Evolutionary conservation across 2,113 vertebrate species (phyloP).

Genomic region (Noctilio leporinus): DNA sequence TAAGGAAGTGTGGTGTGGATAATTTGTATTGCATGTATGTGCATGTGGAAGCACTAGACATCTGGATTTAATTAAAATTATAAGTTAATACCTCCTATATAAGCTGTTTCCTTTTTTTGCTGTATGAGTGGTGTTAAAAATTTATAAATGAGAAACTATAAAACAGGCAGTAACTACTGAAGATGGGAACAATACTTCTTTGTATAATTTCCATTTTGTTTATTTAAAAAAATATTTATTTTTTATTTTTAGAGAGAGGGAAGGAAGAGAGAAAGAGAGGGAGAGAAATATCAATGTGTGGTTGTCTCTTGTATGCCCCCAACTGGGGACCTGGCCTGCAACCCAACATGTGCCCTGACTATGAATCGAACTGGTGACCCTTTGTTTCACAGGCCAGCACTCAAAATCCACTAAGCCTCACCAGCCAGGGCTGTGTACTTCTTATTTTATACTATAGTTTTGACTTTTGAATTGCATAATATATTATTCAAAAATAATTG

Average conservation of each 20-base stretch:
- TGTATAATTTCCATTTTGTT: background rate
- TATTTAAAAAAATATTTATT: no score
- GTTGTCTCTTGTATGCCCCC: no score
- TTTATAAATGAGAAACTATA: background rate
- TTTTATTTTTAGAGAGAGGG: no score
- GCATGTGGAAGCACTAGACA: background rate
- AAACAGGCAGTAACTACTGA: background rate
- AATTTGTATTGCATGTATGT: conserved; percentile 21
- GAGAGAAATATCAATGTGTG: no score
- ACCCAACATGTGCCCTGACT: no score
- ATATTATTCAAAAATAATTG: background rate
- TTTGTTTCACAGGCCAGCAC: no score
- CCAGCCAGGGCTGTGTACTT: background rate
- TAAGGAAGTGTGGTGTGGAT: background rate
- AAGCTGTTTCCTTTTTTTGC: background rate
- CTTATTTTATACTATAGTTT: conserved; percentile 15
- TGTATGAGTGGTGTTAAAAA: conserved; percentile 1
- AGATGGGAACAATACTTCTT: background rate
- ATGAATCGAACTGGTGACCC: no score
- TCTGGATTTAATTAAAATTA: background rate
- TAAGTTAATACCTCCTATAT: background rate
- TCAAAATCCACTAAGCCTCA: no score
- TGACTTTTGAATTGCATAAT: background rate
- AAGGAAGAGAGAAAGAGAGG: no score
- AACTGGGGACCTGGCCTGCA: no score